Conservation (phyloP, 2,113 vertebrate species). For the Malaclemys terrapin region DNA sequence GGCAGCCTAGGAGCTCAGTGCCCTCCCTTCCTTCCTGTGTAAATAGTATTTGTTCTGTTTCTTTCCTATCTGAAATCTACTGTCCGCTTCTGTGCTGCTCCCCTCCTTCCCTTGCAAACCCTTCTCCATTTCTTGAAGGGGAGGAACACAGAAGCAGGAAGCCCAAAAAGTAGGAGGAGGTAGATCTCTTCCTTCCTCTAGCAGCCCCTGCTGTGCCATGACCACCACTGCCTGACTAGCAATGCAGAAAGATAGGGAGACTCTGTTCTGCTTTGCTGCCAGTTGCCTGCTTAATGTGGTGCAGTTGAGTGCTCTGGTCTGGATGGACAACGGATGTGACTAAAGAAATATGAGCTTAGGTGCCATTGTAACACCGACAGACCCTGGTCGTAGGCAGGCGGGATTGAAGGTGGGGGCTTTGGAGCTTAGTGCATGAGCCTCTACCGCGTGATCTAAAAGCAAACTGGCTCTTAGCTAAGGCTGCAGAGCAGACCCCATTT, state of each 20-base stretch:
- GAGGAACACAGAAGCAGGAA: not conserved
- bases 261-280: no score
- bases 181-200: not conserved
- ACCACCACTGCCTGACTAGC: not conserved
- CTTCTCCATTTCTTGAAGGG: not conserved
- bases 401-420: no score
- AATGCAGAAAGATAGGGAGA: not conserved
- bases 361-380: no score
- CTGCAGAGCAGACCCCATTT: no score
- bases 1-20: not conserved
- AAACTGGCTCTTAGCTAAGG: no score
- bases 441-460: no score
- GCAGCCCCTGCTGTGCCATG: no score
- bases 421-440: no score
- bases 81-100: not conserved
- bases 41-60: not conserved
- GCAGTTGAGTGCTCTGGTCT: not conserved
- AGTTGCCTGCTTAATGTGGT: fast-evolving
- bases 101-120: not conserved
- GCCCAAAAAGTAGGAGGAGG: not conserved
- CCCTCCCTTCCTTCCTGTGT: not conserved
- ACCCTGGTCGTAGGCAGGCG: no score
- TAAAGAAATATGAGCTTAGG: fast-evolving
- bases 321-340: not conserved
- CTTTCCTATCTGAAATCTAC: not conserved